Base-by-base conservation (phyloP, 37 sponge, comb jelly and placozoan species). In the Sycon ciliatum region DNA sequence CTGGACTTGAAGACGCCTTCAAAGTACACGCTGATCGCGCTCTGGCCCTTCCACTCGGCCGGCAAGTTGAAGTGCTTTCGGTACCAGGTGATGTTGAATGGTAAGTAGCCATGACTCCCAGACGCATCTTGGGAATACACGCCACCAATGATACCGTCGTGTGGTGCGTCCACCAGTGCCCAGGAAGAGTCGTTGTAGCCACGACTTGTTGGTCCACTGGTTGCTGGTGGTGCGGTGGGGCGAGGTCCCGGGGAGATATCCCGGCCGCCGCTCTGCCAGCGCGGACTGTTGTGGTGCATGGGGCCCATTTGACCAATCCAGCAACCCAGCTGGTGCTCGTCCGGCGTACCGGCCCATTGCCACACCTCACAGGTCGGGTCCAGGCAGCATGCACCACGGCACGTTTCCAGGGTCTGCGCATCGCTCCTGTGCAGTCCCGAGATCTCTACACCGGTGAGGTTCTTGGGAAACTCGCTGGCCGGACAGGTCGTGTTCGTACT, bases 271-370 rank as follows among this genome's bases (percentile, higher is more conserved):
- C n/a, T n/a, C n/a, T n/a, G n/a, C n/a, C n/a, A n/a, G n/a, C n/a
- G n/a, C n/a, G n/a, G n/a, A n/a, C n/a, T n/a, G n/a, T n/a, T n/a
- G n/a, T n/a, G n/a, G n/a, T n/a, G n/a, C n/a, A n/a, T n/a, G n/a
- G n/a, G n/a, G n/a, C n/a, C n/a, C n/a, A n/a, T 80, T n/a, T 18
- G 42, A n/a, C 81, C 81, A 1, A 80, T 65, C 81, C 81, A 80
- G 75, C 81, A 80, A 16, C 81, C 81, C 63, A 22, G 63, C 24
- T 18, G 7, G 63, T 22, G 11, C 9, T 23, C 9, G 11, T 60
- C 7, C 27, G 60, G 36, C 1, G 40, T 37, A 0, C 32, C 6
- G 22, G 63, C 75, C 34, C 28, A 80, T 66, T 80, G 81, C 82
- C 82, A 81, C 5, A 81, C 69, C 0, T 70, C 82, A 55, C 82